Evolutionary conservation across 2,113 vertebrate genomes (phyloP).

Genomic region (Camarhynchus parvulus): DNA sequence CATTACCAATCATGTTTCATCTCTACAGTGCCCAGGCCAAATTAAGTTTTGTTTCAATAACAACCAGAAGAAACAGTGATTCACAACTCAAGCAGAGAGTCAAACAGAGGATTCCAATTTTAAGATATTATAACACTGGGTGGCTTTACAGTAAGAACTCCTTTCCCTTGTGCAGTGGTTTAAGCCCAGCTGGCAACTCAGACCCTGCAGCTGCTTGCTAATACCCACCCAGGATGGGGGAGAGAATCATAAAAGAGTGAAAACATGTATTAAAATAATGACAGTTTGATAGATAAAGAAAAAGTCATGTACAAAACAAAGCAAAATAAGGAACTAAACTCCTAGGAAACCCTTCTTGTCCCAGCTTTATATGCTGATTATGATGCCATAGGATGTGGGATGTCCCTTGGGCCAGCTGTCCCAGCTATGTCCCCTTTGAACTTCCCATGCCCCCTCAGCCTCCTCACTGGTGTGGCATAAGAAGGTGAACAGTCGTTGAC

Average conservation of each 20-base stretch:
- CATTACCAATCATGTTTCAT: constrained; percentile 40
- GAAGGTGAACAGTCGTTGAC: neutral
- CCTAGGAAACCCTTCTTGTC: neutral
- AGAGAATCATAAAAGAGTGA: neutral
- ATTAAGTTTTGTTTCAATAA: constrained; percentile 63
- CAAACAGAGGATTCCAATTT: constrained; percentile 42
- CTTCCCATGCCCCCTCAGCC: neutral
- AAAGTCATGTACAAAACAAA: neutral
- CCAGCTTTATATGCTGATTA: neutral
- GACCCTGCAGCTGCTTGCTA: neutral
- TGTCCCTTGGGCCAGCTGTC: neutral
- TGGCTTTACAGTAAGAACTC: neutral
- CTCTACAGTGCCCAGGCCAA: constrained; percentile 24
- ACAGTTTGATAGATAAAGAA: neutral
- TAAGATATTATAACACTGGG: neutral
- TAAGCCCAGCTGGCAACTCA: neutral
- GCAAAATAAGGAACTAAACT: neutral
- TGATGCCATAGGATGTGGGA: neutral
- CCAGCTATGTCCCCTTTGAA: neutral
- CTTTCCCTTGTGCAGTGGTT: neutral
- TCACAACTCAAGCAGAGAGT: neutral
- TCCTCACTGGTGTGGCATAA: neutral
- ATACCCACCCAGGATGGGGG: neutral
- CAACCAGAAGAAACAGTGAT: constrained; percentile 48
- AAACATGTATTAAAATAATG: neutral